These are phyloP conservation scores for Dendrolimus kikuchii DNA, from an alignment of 1,140 invertebrate genomes.

Conservation along the genomic window DNA sequence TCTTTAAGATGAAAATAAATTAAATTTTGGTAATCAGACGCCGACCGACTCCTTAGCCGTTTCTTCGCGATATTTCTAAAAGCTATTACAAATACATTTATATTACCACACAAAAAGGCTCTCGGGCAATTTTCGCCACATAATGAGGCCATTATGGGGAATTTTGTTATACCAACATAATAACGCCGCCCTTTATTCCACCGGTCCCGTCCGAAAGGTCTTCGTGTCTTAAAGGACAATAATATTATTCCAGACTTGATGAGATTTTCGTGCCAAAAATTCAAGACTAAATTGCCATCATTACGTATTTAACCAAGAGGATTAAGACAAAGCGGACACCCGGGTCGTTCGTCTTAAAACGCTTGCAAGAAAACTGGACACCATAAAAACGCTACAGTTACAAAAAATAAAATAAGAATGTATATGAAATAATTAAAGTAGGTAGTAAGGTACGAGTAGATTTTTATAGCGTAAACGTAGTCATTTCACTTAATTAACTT, in stretches of 20 bases:
- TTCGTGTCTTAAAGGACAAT: constrained; percentile 58
- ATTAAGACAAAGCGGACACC: constrained; percentile 42
- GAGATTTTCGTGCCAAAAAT: constrained; percentile 69
- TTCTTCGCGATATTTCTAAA: constrained; percentile 70
- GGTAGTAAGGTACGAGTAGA: no score
- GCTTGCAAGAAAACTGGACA: neutral
- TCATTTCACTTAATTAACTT: no score
- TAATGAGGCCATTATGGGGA: constrained; percentile 70
- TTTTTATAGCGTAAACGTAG: no score
- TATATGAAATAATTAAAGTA: no score
- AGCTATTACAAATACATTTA: constrained; percentile 72
- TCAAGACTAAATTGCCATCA: constrained; percentile 61
- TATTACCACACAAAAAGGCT: constrained; percentile 67
- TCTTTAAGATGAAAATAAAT: constrained; percentile 65
- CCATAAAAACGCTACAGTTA: neutral
- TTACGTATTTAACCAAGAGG: constrained; percentile 55
- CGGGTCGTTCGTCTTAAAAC: constrained; percentile 6
- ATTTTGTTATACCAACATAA: constrained; percentile 72
- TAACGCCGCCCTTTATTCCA: constrained; percentile 65
- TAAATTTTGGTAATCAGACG: constrained; percentile 69
- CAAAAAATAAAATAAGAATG: no score
- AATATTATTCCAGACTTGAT: constrained; percentile 56
- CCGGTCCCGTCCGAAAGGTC: constrained; percentile 56
- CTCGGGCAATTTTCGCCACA: constrained; percentile 69
- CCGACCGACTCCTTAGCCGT: constrained; percentile 52